phyloP scores from a whole-genome alignment of 2,113 vertebrate species.

The Sebastes fasciatus region DNA sequence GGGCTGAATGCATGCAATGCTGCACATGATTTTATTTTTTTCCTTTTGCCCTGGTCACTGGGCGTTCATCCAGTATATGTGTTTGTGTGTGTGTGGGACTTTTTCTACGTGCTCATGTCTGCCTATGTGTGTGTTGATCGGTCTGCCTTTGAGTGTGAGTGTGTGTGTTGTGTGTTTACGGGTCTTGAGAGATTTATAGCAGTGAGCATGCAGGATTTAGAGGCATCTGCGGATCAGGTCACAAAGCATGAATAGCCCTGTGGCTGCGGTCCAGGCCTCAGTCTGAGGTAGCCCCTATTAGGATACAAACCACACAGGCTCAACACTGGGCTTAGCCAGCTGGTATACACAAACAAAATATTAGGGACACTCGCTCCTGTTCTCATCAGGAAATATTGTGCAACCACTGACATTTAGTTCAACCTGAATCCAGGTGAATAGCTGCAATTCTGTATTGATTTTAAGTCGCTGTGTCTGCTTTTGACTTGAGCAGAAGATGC shows the following conservation, averaged over 20 bases:
- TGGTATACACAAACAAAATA: conserved; percentile 56
- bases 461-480: background rate
- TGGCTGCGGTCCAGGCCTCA: conserved; percentile 71
- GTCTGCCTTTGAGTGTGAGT: background rate
- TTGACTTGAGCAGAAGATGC: background rate
- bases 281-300: conserved; percentile 73
- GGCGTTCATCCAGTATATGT: conserved; percentile 55
- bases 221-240: conserved; percentile 76
- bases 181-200: conserved; percentile 69
- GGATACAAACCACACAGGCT: conserved; percentile 69
- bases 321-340: conserved; percentile 48
- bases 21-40: conserved; percentile 70
- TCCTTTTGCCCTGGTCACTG: conserved; percentile 71
- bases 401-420: background rate
- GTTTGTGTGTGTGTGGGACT: conserved; percentile 25
- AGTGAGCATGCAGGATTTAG: conserved; percentile 70
- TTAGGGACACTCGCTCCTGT: conserved; percentile 38
- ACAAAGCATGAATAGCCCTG: conserved; percentile 71
- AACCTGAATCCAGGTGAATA: background rate
- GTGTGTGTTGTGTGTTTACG: conserved; percentile 62
- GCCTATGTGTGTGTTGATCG: conserved; percentile 15
- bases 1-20: conserved; percentile 66
- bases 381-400: conserved; percentile 23
- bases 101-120: background rate
- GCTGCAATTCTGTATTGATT: background rate